phyloP scores from a whole-genome alignment of 2,797 vertebrate species.

The Hemibagrus guttatus region DNA sequence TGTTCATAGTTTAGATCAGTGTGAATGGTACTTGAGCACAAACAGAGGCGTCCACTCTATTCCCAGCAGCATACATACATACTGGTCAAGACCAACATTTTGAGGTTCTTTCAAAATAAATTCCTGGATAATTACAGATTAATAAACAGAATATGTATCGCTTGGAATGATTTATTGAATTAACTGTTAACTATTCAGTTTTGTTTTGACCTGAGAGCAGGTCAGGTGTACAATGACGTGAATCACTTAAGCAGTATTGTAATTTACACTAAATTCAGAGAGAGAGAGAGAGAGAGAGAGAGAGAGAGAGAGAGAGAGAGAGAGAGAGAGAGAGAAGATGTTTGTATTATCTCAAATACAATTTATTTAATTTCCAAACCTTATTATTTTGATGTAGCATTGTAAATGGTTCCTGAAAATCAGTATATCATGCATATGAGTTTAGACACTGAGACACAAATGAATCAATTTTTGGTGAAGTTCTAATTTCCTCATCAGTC shows the following conservation, averaged over 20 bases:
- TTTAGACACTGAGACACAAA: no score
- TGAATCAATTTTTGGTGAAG: no score
- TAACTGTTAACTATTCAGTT: background rate
- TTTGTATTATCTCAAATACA: background rate
- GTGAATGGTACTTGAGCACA: slow-evolving; percentile 70
- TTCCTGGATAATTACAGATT: background rate
- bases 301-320: background rate
- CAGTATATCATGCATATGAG: no score
- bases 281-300: background rate
- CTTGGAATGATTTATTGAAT: background rate
- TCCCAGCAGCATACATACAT: background rate
- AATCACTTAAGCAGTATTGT: background rate
- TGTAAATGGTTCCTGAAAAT: background rate
- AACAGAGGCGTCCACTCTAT: slow-evolving; percentile 64
- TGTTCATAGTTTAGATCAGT: slow-evolving; percentile 60
- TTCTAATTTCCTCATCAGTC: no score
- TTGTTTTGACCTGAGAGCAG: background rate
- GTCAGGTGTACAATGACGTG: background rate
- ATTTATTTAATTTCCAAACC: background rate
- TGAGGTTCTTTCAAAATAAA: background rate
- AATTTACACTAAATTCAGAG: background rate
- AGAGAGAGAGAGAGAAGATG: background rate
- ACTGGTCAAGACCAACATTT: background rate
- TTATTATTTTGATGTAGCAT: background rate
- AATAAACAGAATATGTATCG: background rate